Conservation (phyloP, 2,888 invertebrate genomes). For the Julus scandinavius region DNA sequence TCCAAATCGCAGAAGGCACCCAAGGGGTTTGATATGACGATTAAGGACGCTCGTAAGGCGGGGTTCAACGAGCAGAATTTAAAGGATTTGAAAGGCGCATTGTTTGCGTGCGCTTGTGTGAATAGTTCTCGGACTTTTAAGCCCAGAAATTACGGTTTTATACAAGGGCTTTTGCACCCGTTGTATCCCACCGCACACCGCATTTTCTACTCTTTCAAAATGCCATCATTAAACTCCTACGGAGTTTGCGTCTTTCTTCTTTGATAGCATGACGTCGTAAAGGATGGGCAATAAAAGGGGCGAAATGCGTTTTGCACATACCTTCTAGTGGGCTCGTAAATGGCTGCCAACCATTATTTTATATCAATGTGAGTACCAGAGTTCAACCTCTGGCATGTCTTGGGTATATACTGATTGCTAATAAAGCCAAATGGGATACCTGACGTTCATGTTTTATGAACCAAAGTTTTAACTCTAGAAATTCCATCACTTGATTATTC, state of each 20-base stretch:
- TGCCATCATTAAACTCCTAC: background rate
- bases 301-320: background rate
- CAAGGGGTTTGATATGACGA: background rate
- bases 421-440: background rate
- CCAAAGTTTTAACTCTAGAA: background rate
- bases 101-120: background rate
- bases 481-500: too few species aligned
- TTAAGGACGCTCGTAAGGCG: slow-evolving; percentile 11
- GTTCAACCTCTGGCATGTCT: background rate
- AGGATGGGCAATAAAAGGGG: background rate
- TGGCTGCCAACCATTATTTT: background rate
- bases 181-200: background rate
- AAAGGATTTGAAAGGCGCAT: background rate
- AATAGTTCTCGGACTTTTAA: slow-evolving; percentile 32
- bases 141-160: background rate
- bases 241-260: slow-evolving; percentile 29
- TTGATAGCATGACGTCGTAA: slow-evolving; percentile 22
- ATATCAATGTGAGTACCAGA: background rate
- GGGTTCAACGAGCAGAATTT: background rate
- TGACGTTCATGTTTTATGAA: background rate
- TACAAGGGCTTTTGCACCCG: background rate
- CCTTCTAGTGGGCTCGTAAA: background rate
- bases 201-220: background rate
- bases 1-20: background rate
- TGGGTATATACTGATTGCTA: background rate